These are phyloP conservation scores for Microctenopoma stevenorrisi DNA, from an alignment of 2,797 vertebrate species.

Conservation along the genomic window DNA sequence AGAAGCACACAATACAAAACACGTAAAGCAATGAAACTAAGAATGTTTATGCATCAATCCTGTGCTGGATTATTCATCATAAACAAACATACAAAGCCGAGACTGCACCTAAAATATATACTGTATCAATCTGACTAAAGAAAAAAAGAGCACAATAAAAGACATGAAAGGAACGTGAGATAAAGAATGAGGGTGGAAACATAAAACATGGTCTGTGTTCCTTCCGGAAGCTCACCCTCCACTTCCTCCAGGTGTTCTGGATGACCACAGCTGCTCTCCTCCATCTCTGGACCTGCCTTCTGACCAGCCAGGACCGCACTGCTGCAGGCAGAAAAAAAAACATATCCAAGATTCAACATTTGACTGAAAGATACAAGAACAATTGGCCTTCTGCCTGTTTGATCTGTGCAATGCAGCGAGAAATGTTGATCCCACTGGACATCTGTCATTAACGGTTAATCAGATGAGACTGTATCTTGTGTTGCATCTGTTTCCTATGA, in stretches of 20 bases:
- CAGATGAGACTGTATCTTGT: conserved; percentile 13
- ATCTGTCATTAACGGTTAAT: conserved; percentile 32
- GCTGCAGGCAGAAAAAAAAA: conserved; percentile 72
- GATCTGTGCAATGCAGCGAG: background rate
- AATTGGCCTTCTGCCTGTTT: background rate
- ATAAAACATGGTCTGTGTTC: background rate
- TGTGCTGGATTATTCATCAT: too few species aligned
- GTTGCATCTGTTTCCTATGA: conserved; percentile 13
- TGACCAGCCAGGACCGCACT: conserved; percentile 89
- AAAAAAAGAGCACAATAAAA: too few species aligned
- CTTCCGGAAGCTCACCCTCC: conserved; percentile 85
- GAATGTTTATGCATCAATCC: too few species aligned
- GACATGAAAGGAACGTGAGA: background rate
- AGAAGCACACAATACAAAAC: too few species aligned
- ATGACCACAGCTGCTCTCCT: conserved; percentile 85
- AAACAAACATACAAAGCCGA: background rate
- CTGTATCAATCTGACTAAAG: background rate
- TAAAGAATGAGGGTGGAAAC: conserved; percentile 4
- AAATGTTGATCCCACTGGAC: conserved; percentile 19
- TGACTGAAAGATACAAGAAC: background rate
- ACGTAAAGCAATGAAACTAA: too few species aligned
- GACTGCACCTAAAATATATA: background rate
- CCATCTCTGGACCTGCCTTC: conserved; percentile 82
- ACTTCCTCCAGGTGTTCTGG: conserved; percentile 87
- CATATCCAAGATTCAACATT: conserved; percentile 1